Evolutionary conservation across 2,797 vertebrate genomes (phyloP).

Genomic region (Acropternis orthonyx): DNA sequence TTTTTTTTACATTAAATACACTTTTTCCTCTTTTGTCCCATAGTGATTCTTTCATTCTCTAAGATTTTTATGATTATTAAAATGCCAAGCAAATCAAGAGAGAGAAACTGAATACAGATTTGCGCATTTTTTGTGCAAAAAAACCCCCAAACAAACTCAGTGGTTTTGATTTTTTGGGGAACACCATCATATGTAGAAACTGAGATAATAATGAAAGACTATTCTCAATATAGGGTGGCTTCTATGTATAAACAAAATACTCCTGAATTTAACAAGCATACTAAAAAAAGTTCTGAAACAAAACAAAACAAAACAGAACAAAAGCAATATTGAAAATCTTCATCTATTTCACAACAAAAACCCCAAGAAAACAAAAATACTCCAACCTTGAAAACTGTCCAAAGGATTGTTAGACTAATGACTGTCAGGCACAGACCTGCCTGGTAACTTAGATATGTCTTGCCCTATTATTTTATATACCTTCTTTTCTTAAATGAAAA

Average conservation of each 20-base stretch:
- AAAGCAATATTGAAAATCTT: background rate
- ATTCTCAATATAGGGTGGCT: background rate
- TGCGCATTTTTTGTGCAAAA: conserved; percentile 46
- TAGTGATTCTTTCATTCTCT: background rate
- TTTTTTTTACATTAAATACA: background rate
- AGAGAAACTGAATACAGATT: conserved; percentile 49
- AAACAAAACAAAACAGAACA: background rate
- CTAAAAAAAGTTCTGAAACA: conserved; percentile 29
- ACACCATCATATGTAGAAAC: background rate
- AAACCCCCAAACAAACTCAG: conserved; percentile 45
- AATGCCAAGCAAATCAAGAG: conserved; percentile 54
- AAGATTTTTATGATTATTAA: background rate
- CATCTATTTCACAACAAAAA: background rate
- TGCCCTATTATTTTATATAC: conserved; percentile 65
- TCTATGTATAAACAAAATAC: background rate
- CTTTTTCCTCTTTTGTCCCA: background rate
- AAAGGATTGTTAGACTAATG: conserved; percentile 35
- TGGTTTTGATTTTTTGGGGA: background rate
- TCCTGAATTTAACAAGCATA: background rate
- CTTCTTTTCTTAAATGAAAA: conserved; percentile 54
- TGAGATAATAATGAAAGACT: background rate
- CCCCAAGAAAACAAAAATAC: background rate
- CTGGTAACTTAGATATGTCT: conserved; percentile 23
- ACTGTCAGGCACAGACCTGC: conserved; percentile 55
- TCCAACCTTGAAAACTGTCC: conserved; percentile 33